Base-by-base conservation (phyloP, 2,797 vertebrate genomes). In the Picus viridis region DNA sequence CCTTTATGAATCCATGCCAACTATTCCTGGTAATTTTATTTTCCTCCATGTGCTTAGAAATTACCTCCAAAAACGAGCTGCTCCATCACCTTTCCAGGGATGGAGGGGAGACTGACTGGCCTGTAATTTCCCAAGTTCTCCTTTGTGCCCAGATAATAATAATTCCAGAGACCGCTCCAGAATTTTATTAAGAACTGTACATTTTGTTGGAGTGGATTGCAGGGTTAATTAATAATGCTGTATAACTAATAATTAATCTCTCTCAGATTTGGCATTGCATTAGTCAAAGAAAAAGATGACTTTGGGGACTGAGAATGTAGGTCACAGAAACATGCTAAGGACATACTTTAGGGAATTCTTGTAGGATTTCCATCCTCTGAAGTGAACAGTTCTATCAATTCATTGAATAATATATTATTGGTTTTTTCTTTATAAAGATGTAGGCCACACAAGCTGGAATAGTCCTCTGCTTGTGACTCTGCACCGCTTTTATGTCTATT, bases 141-240 rank as follows among this genome's bases (percentile, higher is more conserved):
- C 22, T 49, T 49, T 22, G 23, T 49, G 49, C 49, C 49, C 22
- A 49, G 49, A 24, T 23, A 23, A 49, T 49, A 27, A 14, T 32
- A 64, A 84, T 57, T 78, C 39, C 71, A 84, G 54, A 62, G 23
- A 16, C 77, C 20, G 29, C 14, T 56, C 14, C 51, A 94, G 69
- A 47, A 58, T 65, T 69, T 65, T 72, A 78, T 80, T 90, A 87
- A 70, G 57, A 89, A 56, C 32, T 12, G 1, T n/a, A n/a, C 36
- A 30, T 89, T 89, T 77, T 71, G 45, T 62, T 80, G 39, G 56
- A 80, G 20, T 74, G 36, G 23, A 81, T 41, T 69, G 7, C 11
- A 56, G 67, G 87, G 43, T 90, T 89, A 94, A 92, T 92, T 93
- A 89, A 80, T 83, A 81, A 86, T 81, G 29, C 5, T 65, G 11